Percentiles rank a stretch among this genome's conserved stretches.
phyloP scores from a whole-genome alignment of 2,888 invertebrate genomes.

The Kuschelorhynchus macadamiae region DNA sequence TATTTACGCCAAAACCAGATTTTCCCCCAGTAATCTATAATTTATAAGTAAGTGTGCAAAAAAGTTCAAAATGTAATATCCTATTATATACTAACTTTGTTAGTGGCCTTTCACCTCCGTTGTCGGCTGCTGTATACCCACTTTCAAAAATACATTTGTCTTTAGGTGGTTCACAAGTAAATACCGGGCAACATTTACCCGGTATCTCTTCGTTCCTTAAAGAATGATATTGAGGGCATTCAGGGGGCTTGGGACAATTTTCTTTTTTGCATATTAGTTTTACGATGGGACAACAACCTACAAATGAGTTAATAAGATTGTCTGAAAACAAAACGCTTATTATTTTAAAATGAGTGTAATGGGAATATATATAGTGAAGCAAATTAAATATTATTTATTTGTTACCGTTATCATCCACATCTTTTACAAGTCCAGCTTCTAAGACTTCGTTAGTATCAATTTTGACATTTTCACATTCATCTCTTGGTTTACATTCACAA shows the following conservation, averaged over 20 bases:
- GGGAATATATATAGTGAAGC: not conserved
- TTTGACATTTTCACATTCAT: slow-evolving; percentile 76
- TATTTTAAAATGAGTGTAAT: too few species aligned
- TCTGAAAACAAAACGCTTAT: too few species aligned
- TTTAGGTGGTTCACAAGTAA: slow-evolving; percentile 76
- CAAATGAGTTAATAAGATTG: not conserved
- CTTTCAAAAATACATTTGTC: slow-evolving; percentile 77
- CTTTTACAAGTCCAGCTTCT: slow-evolving; percentile 69
- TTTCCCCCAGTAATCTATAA: too few species aligned
- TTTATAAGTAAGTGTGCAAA: too few species aligned
- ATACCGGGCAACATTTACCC: slow-evolving; percentile 76
- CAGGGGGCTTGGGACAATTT: slow-evolving; percentile 74
- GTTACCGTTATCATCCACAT: slow-evolving; percentile 67
- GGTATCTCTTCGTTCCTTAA: slow-evolving; percentile 61
- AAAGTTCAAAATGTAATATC: too few species aligned
- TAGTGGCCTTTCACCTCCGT: slow-evolving; percentile 72
- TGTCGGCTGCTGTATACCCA: slow-evolving; percentile 71
- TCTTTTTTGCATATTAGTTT: slow-evolving; percentile 75
- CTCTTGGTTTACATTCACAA: slow-evolving; percentile 83
- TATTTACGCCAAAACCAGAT: too few species aligned
- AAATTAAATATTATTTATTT: not conserved
- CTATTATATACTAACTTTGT: slow-evolving; percentile 45
- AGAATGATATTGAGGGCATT: slow-evolving; percentile 75
- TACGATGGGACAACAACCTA: slow-evolving; percentile 80
- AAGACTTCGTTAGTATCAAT: slow-evolving; percentile 66